Base-by-base conservation (phyloP, 2,797 vertebrate species). In the Rhynchotus rufescens region DNA sequence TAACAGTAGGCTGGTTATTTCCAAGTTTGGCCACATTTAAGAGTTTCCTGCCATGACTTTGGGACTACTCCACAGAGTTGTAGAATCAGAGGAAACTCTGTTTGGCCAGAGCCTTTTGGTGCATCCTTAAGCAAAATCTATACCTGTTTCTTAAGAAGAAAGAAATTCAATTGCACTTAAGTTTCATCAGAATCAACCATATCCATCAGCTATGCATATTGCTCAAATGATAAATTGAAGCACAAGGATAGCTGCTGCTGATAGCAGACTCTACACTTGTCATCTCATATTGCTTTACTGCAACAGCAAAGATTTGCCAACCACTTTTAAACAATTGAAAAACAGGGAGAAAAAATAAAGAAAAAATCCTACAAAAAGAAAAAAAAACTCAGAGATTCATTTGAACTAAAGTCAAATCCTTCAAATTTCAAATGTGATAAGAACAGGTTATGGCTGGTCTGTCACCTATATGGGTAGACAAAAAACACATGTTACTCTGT, bases 401-500 rank as follows among this genome's bases (percentile, higher is more conserved):
- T 87, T 94, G 88, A 94, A 93, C 28, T 36, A 52, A 85, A 92
- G 71, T 94, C 86, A 94, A 92, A 66, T 6, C 77, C 57, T 92
- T 95, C 86, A 93, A 54, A 96, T 96, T 95, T 93, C 92, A 90
- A 95, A 94, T 84, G 96, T 83, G 93, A 89, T 94, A 92, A 95
- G 88, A 85, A 93, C 52, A 92, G 74, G 22, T 69, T 34, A 9
- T 76, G 90, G 94, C 22, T 86, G 80, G 17, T 87, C 86, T 90
- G 88, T 92, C 93, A 89, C 82, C 85, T 92, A 71, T 59, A 8
- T 4, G 88, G 57, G 74, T 76, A 90, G 94, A 96, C 82, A 92
- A 59, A 95, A 95, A 95, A 82, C 92, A 95, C 57, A 92, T 94
- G 92, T 94, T 94, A 52, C 80, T 83, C 64, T 86, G 71, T 36